phyloP scores from a whole-genome alignment of 23 tunicate species.

The Ascidia mentula region DNA sequence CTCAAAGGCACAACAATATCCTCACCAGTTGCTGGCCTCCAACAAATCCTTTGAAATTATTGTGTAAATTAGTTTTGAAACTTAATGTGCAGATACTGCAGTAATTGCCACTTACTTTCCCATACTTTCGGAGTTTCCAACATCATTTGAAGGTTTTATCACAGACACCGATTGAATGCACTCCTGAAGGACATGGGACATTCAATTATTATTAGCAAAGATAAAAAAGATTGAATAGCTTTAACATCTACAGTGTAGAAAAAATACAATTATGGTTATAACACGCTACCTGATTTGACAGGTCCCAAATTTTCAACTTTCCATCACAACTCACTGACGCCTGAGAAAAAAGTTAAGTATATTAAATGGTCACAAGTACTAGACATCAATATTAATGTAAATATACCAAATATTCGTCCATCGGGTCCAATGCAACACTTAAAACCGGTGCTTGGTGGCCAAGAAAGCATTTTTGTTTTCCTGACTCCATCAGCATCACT shows the following conservation, averaged over 20 bases:
- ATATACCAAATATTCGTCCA: conserved; percentile 73
- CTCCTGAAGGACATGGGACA: conserved; percentile 26
- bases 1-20: conserved; percentile 81
- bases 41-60: conserved; percentile 47
- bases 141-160: conserved; percentile 63
- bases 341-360: conserved; percentile 21
- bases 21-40: conserved; percentile 96
- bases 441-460: conserved; percentile 98
- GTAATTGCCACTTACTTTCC: conserved; percentile 48
- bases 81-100: too few species aligned
- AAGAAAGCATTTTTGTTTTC: conserved; percentile 53
- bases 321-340: conserved; percentile 95
- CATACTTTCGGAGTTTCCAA: conserved; percentile 53
- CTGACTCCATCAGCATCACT: conserved; percentile 54
- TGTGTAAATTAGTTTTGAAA: not conserved
- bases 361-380: not conserved
- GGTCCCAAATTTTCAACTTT: conserved; percentile 57
- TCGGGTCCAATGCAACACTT: conserved; percentile 78
- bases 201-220: not conserved
- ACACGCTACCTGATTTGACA: conserved; percentile 35
- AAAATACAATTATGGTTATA: not conserved
- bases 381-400: not conserved
- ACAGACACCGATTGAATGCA: conserved; percentile 45
- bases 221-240: not conserved
- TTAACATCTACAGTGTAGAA: not conserved